Conservation (phyloP, 2,113 vertebrate genomes). For the Pantherophis guttatus region DNA sequence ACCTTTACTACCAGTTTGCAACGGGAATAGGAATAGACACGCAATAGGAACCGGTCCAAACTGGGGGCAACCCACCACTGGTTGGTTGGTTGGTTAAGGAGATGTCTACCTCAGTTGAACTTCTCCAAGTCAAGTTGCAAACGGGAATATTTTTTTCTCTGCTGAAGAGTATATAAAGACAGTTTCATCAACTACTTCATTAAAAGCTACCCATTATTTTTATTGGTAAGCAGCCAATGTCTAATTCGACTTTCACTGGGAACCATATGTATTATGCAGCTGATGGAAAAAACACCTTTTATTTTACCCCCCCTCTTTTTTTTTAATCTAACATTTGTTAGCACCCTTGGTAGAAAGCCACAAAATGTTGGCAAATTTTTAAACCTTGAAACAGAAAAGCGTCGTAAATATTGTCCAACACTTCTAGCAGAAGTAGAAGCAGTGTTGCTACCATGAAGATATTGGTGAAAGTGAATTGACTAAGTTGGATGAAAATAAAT, state of each 20-base stretch:
- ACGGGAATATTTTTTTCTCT: background rate
- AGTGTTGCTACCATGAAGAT: background rate
- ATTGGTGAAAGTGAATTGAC: background rate
- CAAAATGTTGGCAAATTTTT: background rate
- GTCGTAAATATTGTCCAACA: background rate
- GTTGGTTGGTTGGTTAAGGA: conserved; percentile 35
- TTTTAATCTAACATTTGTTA: background rate
- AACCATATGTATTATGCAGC: background rate
- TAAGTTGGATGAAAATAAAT: background rate
- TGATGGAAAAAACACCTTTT: background rate
- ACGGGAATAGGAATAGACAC: no score
- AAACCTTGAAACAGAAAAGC: background rate
- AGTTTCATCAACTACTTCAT: background rate
- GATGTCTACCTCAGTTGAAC: conserved; percentile 26
- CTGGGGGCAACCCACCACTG: no score
- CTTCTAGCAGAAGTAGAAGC: background rate
- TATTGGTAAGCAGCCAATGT: background rate
- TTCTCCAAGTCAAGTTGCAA: background rate
- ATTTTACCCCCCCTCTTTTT: background rate
- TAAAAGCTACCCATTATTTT: background rate
- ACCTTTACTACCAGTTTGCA: no score
- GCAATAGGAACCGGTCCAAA: no score
- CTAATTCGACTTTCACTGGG: background rate
- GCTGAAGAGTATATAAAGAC: background rate
- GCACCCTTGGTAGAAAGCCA: background rate